These are phyloP conservation scores for Agapostemon virescens DNA, from an alignment of 2,888 invertebrate genomes.

Conservation along the genomic window DNA sequence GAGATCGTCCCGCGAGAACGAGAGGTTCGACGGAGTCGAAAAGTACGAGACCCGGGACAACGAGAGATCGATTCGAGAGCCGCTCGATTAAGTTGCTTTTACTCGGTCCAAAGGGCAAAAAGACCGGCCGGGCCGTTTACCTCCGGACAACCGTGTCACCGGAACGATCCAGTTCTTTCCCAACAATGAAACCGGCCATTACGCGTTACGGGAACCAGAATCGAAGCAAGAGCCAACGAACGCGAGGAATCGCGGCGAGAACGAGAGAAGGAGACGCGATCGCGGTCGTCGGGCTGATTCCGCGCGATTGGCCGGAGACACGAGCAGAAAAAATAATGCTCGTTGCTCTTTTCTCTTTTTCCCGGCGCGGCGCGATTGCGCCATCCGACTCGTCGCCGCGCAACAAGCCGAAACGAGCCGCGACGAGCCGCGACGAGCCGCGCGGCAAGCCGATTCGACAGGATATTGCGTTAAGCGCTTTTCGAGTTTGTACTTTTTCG, in stretches of 20 bases:
- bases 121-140: constrained; percentile 11
- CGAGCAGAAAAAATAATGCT: neutral
- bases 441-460: constrained; percentile 41
- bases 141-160: neutral
- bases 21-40: too few relatives aligned
- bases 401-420: neutral
- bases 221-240: constrained; percentile 33
- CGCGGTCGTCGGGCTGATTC: constrained; percentile 36
- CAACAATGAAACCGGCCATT: constrained; percentile 28
- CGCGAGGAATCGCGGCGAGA: neutral
- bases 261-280: constrained; percentile 15
- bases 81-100: constrained; percentile 10
- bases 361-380: constrained; percentile 8
- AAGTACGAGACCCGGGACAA: neutral
- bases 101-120: neutral
- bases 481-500: neutral
- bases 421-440: too few relatives aligned
- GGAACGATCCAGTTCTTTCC: constrained; percentile 22
- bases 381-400: constrained; percentile 10
- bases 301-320: constrained; percentile 30
- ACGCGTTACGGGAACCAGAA: constrained; percentile 33
- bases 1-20: too few relatives aligned
- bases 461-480: constrained; percentile 49
- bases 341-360: constrained; percentile 23
- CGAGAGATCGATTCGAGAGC: too few relatives aligned